A percentile compares a stretch with the other conserved stretches of the same genome.
Conservation (phyloP, 2,888 invertebrate species). For the Aromia moschata region DNA sequence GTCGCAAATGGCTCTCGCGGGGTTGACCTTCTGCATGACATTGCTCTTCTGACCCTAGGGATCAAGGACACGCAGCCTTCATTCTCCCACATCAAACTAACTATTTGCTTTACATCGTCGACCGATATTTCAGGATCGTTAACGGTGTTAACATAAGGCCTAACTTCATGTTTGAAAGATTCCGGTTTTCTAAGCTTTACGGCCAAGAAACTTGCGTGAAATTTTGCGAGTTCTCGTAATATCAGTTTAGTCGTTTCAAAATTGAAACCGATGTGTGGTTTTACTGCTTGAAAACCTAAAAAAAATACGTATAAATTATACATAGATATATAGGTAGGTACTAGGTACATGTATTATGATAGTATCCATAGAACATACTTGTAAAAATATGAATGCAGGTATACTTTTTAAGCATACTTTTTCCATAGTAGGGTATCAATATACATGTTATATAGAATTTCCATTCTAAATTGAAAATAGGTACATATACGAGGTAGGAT, state of each 20-base stretch:
- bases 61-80: constrained; percentile 14
- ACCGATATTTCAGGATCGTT: background rate
- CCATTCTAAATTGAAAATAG: too few species aligned
- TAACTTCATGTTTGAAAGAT: constrained; percentile 20
- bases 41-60: constrained; percentile 13
- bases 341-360: too few species aligned
- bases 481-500: too few species aligned
- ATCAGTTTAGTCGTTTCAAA: constrained; percentile 26
- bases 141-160: constrained; percentile 1
- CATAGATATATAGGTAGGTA: too few species aligned
- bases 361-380: too few species aligned
- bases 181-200: constrained; percentile 31
- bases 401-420: too few species aligned
- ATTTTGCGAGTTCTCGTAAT: constrained; percentile 21
- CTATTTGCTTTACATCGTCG: constrained; percentile 2
- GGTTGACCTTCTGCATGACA: background rate
- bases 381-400: too few species aligned
- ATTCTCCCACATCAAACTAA: constrained; percentile 18
- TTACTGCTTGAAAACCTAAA: constrained; percentile 30
- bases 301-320: constrained; percentile 1
- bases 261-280: constrained; percentile 31
- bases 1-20: constrained; percentile 9
- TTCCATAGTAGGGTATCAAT: too few species aligned
- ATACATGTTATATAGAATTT: too few species aligned
- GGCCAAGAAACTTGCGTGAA: constrained; percentile 30